Evolutionary conservation across 2,113 vertebrate genomes (phyloP).

Genomic region (Rhea pennata): DNA sequence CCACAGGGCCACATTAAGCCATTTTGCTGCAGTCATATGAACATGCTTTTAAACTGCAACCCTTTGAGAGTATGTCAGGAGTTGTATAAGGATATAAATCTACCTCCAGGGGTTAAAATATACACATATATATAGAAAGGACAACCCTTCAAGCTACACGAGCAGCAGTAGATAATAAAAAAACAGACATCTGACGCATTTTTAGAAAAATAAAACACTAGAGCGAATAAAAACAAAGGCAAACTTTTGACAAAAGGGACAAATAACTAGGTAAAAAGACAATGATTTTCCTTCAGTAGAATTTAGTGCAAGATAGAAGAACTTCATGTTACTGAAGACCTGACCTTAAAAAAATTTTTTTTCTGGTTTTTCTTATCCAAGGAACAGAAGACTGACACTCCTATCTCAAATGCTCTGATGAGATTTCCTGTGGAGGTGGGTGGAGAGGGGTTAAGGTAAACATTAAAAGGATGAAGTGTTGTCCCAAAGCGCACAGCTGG

Average conservation of each 20-base stretch:
- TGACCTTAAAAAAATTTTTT: background rate
- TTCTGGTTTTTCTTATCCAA: background rate
- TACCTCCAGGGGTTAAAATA: background rate
- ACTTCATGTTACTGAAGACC: background rate
- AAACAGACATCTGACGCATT: background rate
- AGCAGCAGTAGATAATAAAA: background rate
- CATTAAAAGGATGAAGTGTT: background rate
- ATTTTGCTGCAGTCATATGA: background rate
- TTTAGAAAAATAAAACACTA: background rate
- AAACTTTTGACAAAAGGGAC: background rate
- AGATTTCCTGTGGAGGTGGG: slow-evolving; percentile 16
- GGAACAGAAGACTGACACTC: background rate
- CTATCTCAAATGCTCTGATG: fast-evolving
- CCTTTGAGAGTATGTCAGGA: background rate
- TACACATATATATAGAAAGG: background rate
- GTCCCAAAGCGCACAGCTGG: slow-evolving; percentile 21
- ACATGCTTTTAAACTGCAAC: background rate
- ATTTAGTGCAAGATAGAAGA: background rate
- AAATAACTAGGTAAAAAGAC: background rate
- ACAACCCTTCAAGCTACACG: background rate
- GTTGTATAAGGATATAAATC: background rate
- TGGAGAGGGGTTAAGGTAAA: slow-evolving; percentile 21
- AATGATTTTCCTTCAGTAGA: background rate
- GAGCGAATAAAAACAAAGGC: background rate
- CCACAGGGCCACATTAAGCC: background rate